A percentile compares a stretch with the other conserved stretches of the same genome.
Conservation (phyloP, 2,113 vertebrate species). For the Nannobrachium achirus region DNA sequence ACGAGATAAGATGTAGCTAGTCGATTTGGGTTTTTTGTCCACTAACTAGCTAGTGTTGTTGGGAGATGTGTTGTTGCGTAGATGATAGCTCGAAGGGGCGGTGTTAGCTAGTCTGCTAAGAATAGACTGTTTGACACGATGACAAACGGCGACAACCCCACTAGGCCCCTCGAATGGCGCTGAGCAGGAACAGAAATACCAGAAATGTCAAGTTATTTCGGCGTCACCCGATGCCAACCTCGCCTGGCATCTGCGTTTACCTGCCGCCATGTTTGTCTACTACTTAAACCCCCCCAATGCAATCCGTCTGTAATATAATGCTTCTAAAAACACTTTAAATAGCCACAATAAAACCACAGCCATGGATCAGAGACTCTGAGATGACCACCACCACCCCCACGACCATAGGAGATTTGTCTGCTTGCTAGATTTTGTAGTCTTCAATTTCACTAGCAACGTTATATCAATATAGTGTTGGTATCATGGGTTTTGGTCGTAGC, state of each 20-base stretch:
- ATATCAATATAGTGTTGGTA: conserved; percentile 54
- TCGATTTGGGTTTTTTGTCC: conserved; percentile 46
- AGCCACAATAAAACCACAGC: conserved; percentile 73
- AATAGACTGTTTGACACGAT: conserved; percentile 69
- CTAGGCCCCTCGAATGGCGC: conserved; percentile 67
- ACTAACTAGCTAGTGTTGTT: conserved; percentile 76
- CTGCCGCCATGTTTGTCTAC: conserved; percentile 79
- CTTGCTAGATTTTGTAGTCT: conserved; percentile 61
- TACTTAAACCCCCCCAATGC: conserved; percentile 62
- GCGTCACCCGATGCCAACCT: conserved; percentile 86
- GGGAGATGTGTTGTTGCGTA: conserved; percentile 63
- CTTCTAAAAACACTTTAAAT: conserved; percentile 54
- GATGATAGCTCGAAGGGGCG: conserved; percentile 72
- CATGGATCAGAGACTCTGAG: conserved; percentile 86
- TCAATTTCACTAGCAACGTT: conserved; percentile 60
- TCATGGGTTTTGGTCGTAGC: conserved; percentile 67
- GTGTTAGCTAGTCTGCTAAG: conserved; percentile 77
- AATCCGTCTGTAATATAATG: conserved; percentile 67
- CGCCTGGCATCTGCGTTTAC: conserved; percentile 83
- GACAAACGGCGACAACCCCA: conserved; percentile 65
- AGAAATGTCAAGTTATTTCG: conserved; percentile 84
- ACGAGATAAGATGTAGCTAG: conserved; percentile 80
- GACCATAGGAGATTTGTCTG: conserved; percentile 70
- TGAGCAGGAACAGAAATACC: conserved; percentile 61
- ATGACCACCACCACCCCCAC: conserved; percentile 80